phyloP scores from a whole-genome alignment of 2,888 invertebrate species.

The Phragmatobia fuliginosa region DNA sequence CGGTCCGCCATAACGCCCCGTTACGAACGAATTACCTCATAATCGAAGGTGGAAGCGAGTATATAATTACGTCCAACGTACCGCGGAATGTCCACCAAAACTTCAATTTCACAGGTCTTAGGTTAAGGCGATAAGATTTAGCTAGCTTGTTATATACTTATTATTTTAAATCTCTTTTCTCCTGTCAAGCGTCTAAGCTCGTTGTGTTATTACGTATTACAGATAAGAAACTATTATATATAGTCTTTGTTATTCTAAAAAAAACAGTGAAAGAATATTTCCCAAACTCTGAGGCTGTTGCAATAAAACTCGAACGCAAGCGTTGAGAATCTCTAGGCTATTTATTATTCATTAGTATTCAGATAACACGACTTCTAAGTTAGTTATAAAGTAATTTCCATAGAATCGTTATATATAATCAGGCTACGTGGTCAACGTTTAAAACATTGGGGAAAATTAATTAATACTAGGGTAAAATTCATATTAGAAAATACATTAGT shows the following conservation, averaged over 20 bases:
- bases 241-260: slow-evolving; percentile 17
- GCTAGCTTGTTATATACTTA: slow-evolving; percentile 67
- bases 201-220: slow-evolving; percentile 27
- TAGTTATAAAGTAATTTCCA: slow-evolving; percentile 53
- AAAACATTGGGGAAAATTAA: slow-evolving; percentile 40
- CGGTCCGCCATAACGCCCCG: slow-evolving; percentile 25
- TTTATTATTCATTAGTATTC: slow-evolving; percentile 50
- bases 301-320: slow-evolving; percentile 20
- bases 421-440: slow-evolving; percentile 51
- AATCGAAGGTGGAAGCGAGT: slow-evolving; percentile 19
- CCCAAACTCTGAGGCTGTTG: slow-evolving; percentile 26
- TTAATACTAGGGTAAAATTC: slow-evolving; percentile 18
- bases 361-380: slow-evolving; percentile 41
- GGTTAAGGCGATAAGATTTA: slow-evolving; percentile 71
- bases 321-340: slow-evolving; percentile 29
- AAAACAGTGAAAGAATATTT: slow-evolving; percentile 26
- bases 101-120: slow-evolving; percentile 76
- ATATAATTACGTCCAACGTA: slow-evolving; percentile 44
- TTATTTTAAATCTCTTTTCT: slow-evolving; percentile 67
- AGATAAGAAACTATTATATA: slow-evolving; percentile 29
- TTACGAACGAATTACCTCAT: slow-evolving; percentile 32
- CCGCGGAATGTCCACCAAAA: slow-evolving; percentile 44
- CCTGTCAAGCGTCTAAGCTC: slow-evolving; percentile 38
- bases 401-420: slow-evolving; percentile 46
- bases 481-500: slow-evolving; percentile 13